Evolutionary conservation across 2,113 vertebrate species (phyloP).

Genomic region (Callionymus lyra): DNA sequence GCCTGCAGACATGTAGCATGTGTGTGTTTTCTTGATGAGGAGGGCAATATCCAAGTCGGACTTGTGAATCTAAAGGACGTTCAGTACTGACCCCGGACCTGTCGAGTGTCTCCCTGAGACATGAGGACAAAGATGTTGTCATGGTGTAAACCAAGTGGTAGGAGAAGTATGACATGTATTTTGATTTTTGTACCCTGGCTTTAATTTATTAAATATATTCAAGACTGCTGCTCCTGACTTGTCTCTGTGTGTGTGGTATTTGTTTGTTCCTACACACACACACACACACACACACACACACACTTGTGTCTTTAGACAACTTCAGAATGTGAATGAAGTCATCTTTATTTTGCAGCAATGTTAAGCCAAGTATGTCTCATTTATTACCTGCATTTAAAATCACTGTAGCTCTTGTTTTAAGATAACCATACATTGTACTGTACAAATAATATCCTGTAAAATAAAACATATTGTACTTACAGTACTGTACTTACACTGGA

Average conservation of each 20-base stretch:
- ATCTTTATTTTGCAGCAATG: too few relatives aligned
- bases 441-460: too few relatives aligned
- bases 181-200: constrained; percentile 72
- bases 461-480: too few relatives aligned
- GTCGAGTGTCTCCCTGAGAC: constrained; percentile 22
- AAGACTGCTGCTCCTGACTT: constrained; percentile 48
- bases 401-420: too few relatives aligned
- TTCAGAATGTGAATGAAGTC: too few relatives aligned
- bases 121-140: constrained; percentile 25
- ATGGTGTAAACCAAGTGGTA: constrained; percentile 25
- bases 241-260: constrained; percentile 13
- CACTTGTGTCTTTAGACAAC: too few relatives aligned
- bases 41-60: constrained; percentile 1
- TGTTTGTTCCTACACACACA: not conserved
- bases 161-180: constrained; percentile 55
- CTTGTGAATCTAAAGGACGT: constrained; percentile 18
- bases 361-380: too few relatives aligned
- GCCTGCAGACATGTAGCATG: constrained; percentile 75
- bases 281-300: too few relatives aligned
- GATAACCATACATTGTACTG: too few relatives aligned
- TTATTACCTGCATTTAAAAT: too few relatives aligned
- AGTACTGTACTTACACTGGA: too few relatives aligned
- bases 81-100: constrained; percentile 23
- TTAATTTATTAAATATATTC: constrained; percentile 82
- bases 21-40: constrained; percentile 35